These are phyloP conservation scores for Cryptotermes secundus DNA, from an alignment of 1,140 invertebrate genomes.

Conservation along the genomic window DNA sequence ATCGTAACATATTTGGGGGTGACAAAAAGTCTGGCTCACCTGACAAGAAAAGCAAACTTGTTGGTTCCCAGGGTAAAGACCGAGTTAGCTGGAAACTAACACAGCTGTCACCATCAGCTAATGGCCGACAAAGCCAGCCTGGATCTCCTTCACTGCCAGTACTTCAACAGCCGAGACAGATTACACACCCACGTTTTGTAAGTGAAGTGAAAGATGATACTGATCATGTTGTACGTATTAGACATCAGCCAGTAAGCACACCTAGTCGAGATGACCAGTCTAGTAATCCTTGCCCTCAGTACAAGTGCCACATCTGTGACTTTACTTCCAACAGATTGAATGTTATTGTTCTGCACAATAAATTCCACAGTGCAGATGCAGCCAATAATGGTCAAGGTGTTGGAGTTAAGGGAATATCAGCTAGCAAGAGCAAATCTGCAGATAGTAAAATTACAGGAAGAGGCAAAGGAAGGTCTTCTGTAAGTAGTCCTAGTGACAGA, in stretches of 20 bases:
- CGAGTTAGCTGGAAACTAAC: neutral
- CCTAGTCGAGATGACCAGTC: conserved; percentile 39
- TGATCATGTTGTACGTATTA: conserved; percentile 63
- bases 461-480: neutral
- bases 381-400: conserved; percentile 47
- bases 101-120: neutral
- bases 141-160: neutral
- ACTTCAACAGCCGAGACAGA: conserved; percentile 37
- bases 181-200: conserved; percentile 55
- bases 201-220: conserved; percentile 47
- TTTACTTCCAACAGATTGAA: conserved; percentile 65
- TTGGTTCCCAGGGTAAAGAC: conserved; percentile 24
- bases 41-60: conserved; percentile 36
- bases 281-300: conserved; percentile 42
- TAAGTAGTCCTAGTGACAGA: neutral
- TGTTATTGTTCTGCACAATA: conserved; percentile 67
- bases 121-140: conserved; percentile 11
- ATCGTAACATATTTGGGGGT: conserved; percentile 57
- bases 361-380: conserved; percentile 56
- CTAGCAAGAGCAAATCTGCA: conserved; percentile 38
- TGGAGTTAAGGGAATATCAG: conserved; percentile 37
- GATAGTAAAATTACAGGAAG: conserved; percentile 1
- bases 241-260: conserved; percentile 48
- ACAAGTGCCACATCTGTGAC: conserved; percentile 63
- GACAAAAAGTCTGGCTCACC: conserved; percentile 26